Conservation (phyloP, 2,888 invertebrate species). For the Tachina fera region DNA sequence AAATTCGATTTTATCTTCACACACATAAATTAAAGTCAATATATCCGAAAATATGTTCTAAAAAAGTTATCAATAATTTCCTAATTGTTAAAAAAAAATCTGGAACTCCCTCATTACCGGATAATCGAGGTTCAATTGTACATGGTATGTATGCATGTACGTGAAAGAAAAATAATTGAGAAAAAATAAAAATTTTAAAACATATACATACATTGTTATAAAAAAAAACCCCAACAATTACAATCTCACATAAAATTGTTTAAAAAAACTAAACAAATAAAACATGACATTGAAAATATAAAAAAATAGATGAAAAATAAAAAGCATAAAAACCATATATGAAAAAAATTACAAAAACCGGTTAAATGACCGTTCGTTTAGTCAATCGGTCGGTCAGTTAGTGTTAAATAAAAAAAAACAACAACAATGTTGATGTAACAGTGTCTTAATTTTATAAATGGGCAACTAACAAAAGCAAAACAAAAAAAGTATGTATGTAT, state of each 20-base stretch:
- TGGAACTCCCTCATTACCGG: no score
- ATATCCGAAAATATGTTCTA: no score
- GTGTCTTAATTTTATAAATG: slow-evolving; percentile 9
- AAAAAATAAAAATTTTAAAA: slow-evolving; percentile 7
- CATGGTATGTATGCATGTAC: no score
- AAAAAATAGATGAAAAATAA: slow-evolving; percentile 37
- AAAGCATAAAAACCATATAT: slow-evolving; percentile 20
- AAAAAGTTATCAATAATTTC: no score
- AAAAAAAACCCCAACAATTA: background rate
- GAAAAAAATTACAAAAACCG: slow-evolving; percentile 55
- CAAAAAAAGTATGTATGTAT: background rate
- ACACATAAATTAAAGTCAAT: no score
- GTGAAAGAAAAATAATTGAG: background rate
- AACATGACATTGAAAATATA: slow-evolving; percentile 65
- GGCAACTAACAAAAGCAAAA: background rate
- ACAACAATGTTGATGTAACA: slow-evolving; percentile 15
- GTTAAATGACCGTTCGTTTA: slow-evolving; percentile 60
- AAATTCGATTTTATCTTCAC: no score
- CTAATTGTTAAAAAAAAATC: no score
- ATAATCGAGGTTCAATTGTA: no score
- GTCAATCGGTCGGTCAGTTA: slow-evolving; percentile 53
- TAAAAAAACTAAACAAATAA: slow-evolving; percentile 27
- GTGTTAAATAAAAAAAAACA: slow-evolving; percentile 20
- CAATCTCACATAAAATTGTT: slow-evolving; percentile 31
- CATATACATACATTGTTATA: background rate